phyloP scores from a whole-genome alignment of 2,888 invertebrate species.

The Chaitophorus viminalis region DNA sequence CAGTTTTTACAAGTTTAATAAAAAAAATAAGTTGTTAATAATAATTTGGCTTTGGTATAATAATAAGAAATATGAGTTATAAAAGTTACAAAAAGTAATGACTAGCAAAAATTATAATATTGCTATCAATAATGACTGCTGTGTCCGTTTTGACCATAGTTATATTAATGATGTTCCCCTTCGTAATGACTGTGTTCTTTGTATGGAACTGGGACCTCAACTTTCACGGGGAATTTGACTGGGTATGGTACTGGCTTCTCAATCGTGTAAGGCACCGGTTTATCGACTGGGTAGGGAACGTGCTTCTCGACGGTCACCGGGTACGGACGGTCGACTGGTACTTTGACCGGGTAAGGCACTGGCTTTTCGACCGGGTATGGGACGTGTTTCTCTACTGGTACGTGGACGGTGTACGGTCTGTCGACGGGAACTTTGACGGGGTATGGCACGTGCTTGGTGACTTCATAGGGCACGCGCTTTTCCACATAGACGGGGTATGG shows the following conservation, averaged over 20 bases:
- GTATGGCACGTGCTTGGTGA: constrained; percentile 65
- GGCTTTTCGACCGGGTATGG: constrained; percentile 65
- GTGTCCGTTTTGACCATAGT: no score
- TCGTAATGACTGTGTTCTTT: background rate
- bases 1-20: no score
- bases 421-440: constrained; percentile 69
- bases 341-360: constrained; percentile 64
- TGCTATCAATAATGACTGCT: no score
- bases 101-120: no score
- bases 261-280: constrained; percentile 79
- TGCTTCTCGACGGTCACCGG: constrained; percentile 75
- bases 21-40: no score
- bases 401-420: constrained; percentile 70
- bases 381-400: constrained; percentile 77
- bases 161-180: no score
- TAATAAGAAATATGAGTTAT: no score
- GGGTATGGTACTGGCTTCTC: constrained; percentile 76
- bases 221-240: constrained; percentile 74
- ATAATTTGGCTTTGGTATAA: no score
- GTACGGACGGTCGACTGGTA: constrained; percentile 64
- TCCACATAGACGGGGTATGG: constrained; percentile 64
- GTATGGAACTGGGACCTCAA: constrained; percentile 64
- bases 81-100: no score
- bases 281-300: constrained; percentile 77
- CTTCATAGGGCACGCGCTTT: constrained; percentile 64